A percentile compares a stretch with the other conserved stretches of the same genome.
Evolutionary conservation across 53 echinoderm and acorn worm genomes (phyloP).

Genomic region (Luidia sarsii): DNA sequence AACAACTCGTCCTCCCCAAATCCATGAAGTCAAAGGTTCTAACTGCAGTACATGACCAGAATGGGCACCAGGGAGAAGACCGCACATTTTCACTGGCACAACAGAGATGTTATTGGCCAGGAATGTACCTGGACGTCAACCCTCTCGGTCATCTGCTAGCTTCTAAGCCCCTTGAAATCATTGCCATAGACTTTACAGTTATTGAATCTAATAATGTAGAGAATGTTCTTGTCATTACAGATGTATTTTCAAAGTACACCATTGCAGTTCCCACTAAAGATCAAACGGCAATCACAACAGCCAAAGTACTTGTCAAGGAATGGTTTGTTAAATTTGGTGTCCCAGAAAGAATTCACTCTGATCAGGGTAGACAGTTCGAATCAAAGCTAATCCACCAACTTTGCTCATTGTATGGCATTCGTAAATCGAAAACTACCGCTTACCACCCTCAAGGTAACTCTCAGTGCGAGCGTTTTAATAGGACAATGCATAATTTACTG

Average conservation of each 20-base stretch:
- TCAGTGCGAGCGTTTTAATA: constrained; percentile 20
- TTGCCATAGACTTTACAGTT: constrained; percentile 61
- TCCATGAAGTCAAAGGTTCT: not conserved
- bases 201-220: constrained; percentile 55
- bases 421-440: constrained; percentile 16
- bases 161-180: constrained; percentile 59
- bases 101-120: constrained; percentile 23
- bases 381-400: constrained; percentile 49
- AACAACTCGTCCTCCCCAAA: not conserved
- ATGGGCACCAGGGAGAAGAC: constrained; percentile 25
- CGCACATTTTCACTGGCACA: not conserved
- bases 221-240: constrained; percentile 71
- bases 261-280: constrained; percentile 70
- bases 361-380: constrained; percentile 83
- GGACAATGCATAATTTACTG: constrained; percentile 12
- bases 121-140: constrained; percentile 11
- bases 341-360: constrained; percentile 69
- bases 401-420: constrained; percentile 17
- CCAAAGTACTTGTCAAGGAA: constrained; percentile 58
- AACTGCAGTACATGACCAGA: constrained; percentile 2
- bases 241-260: constrained; percentile 73
- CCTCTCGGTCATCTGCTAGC: constrained; percentile 40
- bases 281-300: constrained; percentile 73
- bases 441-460: constrained; percentile 17
- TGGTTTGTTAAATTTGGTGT: constrained; percentile 82